phyloP scores from a whole-genome alignment of 2,113 vertebrate genomes.

The Triplophysa rosa region DNA sequence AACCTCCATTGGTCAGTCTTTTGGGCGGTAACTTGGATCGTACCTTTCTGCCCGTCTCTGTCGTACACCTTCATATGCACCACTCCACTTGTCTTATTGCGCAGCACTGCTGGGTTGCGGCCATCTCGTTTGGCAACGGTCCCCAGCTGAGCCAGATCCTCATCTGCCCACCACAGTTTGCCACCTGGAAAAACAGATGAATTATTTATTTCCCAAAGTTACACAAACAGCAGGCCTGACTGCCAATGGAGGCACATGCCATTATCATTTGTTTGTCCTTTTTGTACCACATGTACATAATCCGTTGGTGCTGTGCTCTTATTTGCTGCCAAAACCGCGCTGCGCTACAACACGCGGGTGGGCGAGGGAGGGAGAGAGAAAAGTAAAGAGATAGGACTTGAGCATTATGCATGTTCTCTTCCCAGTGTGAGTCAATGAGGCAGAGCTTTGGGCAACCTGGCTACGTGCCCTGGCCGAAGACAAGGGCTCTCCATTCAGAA shows the following conservation, averaged over 20 bases:
- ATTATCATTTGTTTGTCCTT: conserved; percentile 32
- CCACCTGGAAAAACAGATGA: conserved; percentile 78
- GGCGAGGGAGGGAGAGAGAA: background rate
- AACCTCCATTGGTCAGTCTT: background rate
- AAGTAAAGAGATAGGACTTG: conserved; percentile 32
- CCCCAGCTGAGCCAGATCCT: conserved; percentile 88
- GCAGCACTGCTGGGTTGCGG: conserved; percentile 79
- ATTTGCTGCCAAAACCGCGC: conserved; percentile 16
- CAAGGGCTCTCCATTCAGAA: conserved; percentile 56
- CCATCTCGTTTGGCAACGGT: conserved; percentile 93
- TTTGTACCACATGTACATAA: conserved; percentile 8
- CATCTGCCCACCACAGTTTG: conserved; percentile 97
- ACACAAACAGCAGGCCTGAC: conserved; percentile 2
- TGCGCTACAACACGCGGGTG: background rate
- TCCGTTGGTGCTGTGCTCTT: conserved; percentile 13
- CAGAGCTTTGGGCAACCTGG: conserved; percentile 51
- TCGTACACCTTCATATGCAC: conserved; percentile 98
- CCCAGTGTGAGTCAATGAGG: conserved; percentile 56
- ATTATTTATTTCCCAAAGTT: conserved; percentile 39
- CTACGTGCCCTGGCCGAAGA: conserved; percentile 49
- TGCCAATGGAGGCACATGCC: conserved; percentile 17
- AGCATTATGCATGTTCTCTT: conserved; percentile 42
- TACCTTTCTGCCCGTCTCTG: conserved; percentile 91
- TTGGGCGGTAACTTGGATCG: background rate
- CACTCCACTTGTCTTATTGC: conserved; percentile 92